Conservation (phyloP, 2,888 invertebrate genomes). For the Schizotus pectinicornis region DNA sequence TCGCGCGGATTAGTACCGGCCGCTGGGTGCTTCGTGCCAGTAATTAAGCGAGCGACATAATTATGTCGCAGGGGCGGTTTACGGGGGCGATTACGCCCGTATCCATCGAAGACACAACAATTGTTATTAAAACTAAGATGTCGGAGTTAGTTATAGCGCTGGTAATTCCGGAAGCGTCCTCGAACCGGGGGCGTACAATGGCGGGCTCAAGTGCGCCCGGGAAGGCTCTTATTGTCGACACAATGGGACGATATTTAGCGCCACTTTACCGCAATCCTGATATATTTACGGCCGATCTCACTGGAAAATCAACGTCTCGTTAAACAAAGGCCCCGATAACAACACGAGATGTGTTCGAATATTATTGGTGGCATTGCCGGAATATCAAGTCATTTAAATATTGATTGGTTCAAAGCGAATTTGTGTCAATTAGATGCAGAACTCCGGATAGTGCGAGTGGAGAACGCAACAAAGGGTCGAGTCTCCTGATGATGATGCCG, state of each 20-base stretch:
- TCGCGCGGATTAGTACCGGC: conserved; percentile 12
- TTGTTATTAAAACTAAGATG: conserved; percentile 30
- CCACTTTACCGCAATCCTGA: conserved; percentile 21
- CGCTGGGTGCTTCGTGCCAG: conserved; percentile 6
- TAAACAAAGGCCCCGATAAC: neutral
- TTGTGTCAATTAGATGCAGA: conserved; percentile 22
- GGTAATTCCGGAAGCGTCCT: conserved; percentile 20
- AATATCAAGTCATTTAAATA: conserved; percentile 1
- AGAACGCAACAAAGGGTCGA: conserved; percentile 15
- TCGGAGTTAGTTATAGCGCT: conserved; percentile 19
- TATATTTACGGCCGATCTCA: conserved; percentile 18
- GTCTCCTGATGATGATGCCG: conserved; percentile 8
- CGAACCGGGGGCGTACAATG: conserved; percentile 19
- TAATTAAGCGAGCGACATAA: conserved; percentile 9
- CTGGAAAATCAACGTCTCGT: conserved; percentile 10
- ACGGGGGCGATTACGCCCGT: conserved; percentile 9
- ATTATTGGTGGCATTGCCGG: too few species aligned
- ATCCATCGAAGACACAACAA: conserved; percentile 24
- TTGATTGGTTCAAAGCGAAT: conserved; percentile 14
- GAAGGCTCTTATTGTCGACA: conserved; percentile 25
- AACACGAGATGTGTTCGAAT: neutral
- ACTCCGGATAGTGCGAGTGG: conserved; percentile 1
- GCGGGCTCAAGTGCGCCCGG: conserved; percentile 15
- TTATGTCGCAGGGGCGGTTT: conserved; percentile 7
- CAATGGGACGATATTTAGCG: conserved; percentile 17